Evolutionary conservation across 2,113 vertebrate genomes (phyloP), one percentile per base, ranked within the genome.

Genomic region (Myiozetetes cayanensis): DNA sequence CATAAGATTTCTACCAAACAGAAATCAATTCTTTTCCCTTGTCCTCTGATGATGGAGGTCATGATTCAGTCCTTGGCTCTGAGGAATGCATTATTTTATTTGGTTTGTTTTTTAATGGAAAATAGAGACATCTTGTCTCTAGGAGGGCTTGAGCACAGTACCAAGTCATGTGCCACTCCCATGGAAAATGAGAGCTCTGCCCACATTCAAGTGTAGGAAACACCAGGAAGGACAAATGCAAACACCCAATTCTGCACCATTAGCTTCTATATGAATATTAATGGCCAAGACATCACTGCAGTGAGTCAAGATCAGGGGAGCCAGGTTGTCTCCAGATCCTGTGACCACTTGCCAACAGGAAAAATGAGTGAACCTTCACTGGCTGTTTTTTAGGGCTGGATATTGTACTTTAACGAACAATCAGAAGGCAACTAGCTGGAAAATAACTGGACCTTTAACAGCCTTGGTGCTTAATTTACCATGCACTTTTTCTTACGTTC

Each of bases 371-470:
- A 93, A 97, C 58, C 91, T 90, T 89, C 70, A 41, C 61, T 63
- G 75, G 56, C 81, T 94, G 71, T 84, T 95, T 95, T 95, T 97
- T 89, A 81, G 87, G 75, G 59, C 92, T 92, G 71, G 79, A 81
- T 93, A 89, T 93, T 95, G 73, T 94, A 81, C 85, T 94, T 96
- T 96, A 96, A 96, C 87, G 93, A 96, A 97, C 93, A 97, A 97
- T 97, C 95, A 95, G 94, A 88, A 96, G 75, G 94, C 96, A 97
- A 97, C 96, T 97, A 95, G 90, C 90, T 96, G 96, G 97, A 97
- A 97, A 97, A 97, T 97, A 97, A 96, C 95, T 46, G 78, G 95
- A 93, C 93, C 87, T 97, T 95, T 97, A 96, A 96, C 94, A 97
- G 94, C 92, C 94, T 93, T 46, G 37, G 89, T 97, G 96, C 93